Percentiles rank a stretch among this genome's conserved stretches.
phyloP scores from a whole-genome alignment of 92 coral and sea anemone genomes.

The Epizoanthus rinbou region DNA sequence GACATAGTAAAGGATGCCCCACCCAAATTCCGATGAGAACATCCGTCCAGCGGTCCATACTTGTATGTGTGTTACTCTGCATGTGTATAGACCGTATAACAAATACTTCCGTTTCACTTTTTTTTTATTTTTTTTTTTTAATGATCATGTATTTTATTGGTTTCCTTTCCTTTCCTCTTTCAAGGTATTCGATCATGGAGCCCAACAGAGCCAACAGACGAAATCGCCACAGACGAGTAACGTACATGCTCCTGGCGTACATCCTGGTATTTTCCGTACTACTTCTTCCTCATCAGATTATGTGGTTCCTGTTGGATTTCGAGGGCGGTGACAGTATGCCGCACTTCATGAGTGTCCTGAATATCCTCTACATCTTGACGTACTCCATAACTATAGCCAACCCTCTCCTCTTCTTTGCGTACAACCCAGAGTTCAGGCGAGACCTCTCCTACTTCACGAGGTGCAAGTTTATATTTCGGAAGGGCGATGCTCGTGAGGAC shows the following conservation, averaged over 20 bases:
- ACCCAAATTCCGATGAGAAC: too few species aligned
- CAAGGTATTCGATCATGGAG: constrained; percentile 61
- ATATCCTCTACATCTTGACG: constrained; percentile 71
- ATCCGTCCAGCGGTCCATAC: too few species aligned
- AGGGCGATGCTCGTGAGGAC: constrained; percentile 35
- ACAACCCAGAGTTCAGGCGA: constrained; percentile 66
- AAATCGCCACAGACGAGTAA: constrained; percentile 69
- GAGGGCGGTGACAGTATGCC: constrained; percentile 48
- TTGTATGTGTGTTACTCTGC: too few species aligned
- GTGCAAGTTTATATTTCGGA: constrained; percentile 48
- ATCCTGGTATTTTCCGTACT: constrained; percentile 60
- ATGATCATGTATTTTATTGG: too few species aligned
- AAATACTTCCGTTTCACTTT: background rate
- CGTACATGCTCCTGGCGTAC: constrained; percentile 64
- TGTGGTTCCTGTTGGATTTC: constrained; percentile 73
- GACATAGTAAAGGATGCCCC: too few species aligned
- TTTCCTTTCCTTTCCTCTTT: too few species aligned
- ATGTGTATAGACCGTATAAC: background rate
- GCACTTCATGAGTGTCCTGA: constrained; percentile 51
- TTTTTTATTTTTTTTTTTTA: too few species aligned
- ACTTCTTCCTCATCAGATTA: constrained; percentile 73
- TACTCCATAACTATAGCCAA: constrained; percentile 81
- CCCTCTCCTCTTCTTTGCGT: constrained; percentile 76
- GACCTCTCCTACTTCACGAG: constrained; percentile 60
- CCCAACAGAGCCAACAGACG: constrained; percentile 54